Percentiles rank a stretch among this genome's conserved stretches.
Conservation (phyloP, 2,888 invertebrate species). For the Pyrochroa serraticornis region DNA sequence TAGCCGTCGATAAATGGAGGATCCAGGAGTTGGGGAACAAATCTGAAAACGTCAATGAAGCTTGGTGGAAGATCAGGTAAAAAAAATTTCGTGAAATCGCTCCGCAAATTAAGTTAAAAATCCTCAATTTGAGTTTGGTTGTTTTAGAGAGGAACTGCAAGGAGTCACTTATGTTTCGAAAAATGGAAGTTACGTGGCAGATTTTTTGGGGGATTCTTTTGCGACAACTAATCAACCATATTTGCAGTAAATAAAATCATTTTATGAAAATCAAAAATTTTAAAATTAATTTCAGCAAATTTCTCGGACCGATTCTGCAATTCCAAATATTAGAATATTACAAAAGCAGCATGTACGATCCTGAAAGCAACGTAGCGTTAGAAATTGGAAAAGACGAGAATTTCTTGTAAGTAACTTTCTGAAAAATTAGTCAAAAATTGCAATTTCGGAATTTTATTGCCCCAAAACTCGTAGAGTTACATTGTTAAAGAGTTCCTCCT, state of each 20-base stretch:
- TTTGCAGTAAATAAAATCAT: conserved; percentile 57
- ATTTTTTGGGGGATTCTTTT: conserved; percentile 62
- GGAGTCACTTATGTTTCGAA: conserved; percentile 58
- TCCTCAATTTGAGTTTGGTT: neutral
- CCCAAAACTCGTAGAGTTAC: no score
- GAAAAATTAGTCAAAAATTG: no score
- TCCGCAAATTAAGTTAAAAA: neutral
- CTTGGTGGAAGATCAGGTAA: conserved; percentile 63
- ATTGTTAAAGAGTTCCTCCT: no score
- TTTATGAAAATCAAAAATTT: conserved; percentile 3
- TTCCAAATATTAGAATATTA: conserved; percentile 63
- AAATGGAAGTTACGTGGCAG: conserved; percentile 51
- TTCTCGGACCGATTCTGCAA: conserved; percentile 63
- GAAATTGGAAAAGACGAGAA: conserved; percentile 38
- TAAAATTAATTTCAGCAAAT: conserved; percentile 57
- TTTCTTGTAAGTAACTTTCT: conserved; percentile 43
- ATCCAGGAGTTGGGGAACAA: conserved; percentile 51
- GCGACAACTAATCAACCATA: conserved; percentile 64
- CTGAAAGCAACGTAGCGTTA: conserved; percentile 23
- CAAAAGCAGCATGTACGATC: conserved; percentile 16
- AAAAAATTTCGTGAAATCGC: conserved; percentile 47
- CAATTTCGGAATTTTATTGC: no score
- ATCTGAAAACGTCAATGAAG: conserved; percentile 44
- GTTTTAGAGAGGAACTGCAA: conserved; percentile 42
- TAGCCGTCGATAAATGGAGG: conserved; percentile 65